Evolutionary conservation across 2,888 invertebrate species (phyloP).

Genomic region (Tipula confusa): DNA sequence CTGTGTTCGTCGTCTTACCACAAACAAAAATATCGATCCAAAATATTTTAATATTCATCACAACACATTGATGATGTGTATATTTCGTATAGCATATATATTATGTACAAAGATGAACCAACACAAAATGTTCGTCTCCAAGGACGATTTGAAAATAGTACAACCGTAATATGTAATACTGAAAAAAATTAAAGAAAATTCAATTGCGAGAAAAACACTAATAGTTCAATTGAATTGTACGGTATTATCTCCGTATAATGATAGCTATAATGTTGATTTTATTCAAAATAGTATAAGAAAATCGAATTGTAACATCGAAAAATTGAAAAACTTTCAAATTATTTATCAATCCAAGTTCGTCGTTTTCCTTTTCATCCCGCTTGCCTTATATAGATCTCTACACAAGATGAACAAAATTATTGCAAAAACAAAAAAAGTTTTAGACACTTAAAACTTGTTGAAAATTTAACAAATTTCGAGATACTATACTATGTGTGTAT

Average conservation of each 20-base stretch:
- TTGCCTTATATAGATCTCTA: not conserved
- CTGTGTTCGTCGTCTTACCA: not conserved
- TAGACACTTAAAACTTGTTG: conserved; percentile 1
- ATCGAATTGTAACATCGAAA: not conserved
- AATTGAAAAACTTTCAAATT: not conserved
- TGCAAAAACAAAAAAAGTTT: not conserved
- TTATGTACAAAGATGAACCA: not conserved
- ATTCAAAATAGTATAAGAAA: not conserved
- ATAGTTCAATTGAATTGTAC: not conserved
- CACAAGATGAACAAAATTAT: conserved; percentile 5
- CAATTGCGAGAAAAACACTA: not conserved
- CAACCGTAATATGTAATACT: not conserved
- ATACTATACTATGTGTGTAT: not conserved
- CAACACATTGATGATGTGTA: not conserved
- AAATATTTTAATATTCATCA: not conserved
- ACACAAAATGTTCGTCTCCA: not conserved
- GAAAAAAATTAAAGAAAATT: conserved; percentile 16
- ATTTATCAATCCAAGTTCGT: conserved; percentile 1
- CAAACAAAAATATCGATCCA: not conserved
- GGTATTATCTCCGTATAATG: not conserved
- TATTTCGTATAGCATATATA: not conserved
- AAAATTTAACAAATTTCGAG: not conserved
- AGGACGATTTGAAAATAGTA: not conserved
- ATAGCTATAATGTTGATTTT: not conserved
- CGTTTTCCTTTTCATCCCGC: not conserved